Conservation (phyloP, 1,140 invertebrate species). For the Listronotus bonariensis region DNA sequence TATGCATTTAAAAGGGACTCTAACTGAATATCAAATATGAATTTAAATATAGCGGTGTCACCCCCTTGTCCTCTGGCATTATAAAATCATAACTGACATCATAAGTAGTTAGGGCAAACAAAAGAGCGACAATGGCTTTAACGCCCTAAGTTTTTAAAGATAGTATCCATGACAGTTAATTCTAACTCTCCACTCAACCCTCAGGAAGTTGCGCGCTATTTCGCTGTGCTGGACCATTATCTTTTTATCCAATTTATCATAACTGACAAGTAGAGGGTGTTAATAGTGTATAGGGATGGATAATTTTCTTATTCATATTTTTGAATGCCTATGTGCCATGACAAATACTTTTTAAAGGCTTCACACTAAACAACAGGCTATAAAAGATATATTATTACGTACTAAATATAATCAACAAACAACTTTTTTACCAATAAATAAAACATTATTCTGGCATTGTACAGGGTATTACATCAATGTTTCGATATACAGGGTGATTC, state of each 20-base stretch:
- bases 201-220: conserved; percentile 42
- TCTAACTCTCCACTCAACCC: conserved; percentile 41
- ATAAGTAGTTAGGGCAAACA: conserved; percentile 49
- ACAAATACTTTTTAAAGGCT: conserved; percentile 12
- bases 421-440: too few relatives aligned
- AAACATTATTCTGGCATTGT: too few relatives aligned
- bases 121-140: conserved; percentile 43
- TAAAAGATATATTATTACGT: too few relatives aligned
- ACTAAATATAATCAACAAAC: too few relatives aligned
- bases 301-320: conserved; percentile 13
- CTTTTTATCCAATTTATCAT: conserved; percentile 49
- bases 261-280: conserved; percentile 46
- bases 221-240: conserved; percentile 49
- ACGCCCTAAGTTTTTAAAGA: conserved; percentile 47
- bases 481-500: too few relatives aligned
- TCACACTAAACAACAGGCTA: too few relatives aligned
- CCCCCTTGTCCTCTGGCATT: conserved; percentile 36
- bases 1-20: conserved; percentile 11
- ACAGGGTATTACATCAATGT: too few relatives aligned
- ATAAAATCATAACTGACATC: conserved; percentile 45
- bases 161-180: conserved; percentile 53
- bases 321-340: not conserved
- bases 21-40: conserved; percentile 48
- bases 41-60: conserved; percentile 43
- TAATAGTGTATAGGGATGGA: conserved; percentile 38